Conservation (phyloP, 1,140 invertebrate genomes). For the Sipha flava region DNA sequence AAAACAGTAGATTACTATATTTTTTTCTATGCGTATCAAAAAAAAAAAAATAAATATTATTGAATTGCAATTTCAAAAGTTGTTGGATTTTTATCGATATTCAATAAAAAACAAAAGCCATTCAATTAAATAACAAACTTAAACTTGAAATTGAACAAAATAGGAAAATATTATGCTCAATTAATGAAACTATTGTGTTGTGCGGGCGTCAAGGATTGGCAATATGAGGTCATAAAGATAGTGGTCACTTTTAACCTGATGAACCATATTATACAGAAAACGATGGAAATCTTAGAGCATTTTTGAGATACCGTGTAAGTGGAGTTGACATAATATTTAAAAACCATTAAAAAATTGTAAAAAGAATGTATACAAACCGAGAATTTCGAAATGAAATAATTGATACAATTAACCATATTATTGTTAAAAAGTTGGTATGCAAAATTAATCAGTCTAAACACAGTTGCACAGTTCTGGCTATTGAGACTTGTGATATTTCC, state of each 20-base stretch:
- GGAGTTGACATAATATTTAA: background rate
- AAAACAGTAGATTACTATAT: too few relatives aligned
- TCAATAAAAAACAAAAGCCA: background rate
- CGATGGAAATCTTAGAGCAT: constrained; percentile 12
- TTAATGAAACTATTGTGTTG: background rate
- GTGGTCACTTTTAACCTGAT: background rate
- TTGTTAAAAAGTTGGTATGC: constrained; percentile 23
- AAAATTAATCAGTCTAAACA: constrained; percentile 29
- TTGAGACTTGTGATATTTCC: constrained; percentile 34
- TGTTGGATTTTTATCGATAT: background rate
- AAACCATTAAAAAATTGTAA: background rate
- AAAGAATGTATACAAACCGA: constrained; percentile 21
- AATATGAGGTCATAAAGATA: background rate
- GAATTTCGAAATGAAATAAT: constrained; percentile 35
- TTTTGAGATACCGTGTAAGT: background rate
- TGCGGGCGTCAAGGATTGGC: background rate
- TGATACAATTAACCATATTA: constrained; percentile 27
- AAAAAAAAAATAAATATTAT: background rate
- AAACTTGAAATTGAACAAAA: background rate
- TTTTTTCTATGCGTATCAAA: too few relatives aligned
- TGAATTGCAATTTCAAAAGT: background rate
- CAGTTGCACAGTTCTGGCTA: constrained; percentile 32
- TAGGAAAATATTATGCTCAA: background rate
- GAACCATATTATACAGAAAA: constrained; percentile 19
- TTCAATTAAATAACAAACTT: background rate